Evolutionary conservation across 2,888 invertebrate species (phyloP).

Genomic region (Drosophila formosana): DNA sequence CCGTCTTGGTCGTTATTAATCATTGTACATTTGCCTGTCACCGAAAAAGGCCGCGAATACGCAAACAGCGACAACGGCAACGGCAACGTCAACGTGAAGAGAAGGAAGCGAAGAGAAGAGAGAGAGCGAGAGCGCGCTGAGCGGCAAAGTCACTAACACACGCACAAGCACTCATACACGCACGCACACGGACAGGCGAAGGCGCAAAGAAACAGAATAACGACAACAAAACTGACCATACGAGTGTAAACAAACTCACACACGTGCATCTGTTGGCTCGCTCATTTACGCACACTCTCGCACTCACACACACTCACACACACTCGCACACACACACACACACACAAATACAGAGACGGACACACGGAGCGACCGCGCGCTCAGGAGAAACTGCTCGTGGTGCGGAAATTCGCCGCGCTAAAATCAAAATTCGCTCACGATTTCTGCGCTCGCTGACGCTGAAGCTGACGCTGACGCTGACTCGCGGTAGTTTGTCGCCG

Average conservation of each 20-base stretch:
- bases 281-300: constrained; percentile 40
- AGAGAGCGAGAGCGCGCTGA: constrained; percentile 49
- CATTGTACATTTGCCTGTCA: constrained; percentile 85
- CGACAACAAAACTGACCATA: constrained; percentile 77
- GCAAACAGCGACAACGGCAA: constrained; percentile 51
- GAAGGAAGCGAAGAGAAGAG: constrained; percentile 2
- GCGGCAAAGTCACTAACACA: constrained; percentile 27
- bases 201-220: constrained; percentile 59
- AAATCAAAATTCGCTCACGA: constrained; percentile 82
- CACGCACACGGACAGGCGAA: constrained; percentile 35
- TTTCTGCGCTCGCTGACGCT: constrained; percentile 63
- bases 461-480: constrained; percentile 39
- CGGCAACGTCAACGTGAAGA: constrained; percentile 1
- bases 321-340: constrained; percentile 18
- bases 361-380: constrained; percentile 48
- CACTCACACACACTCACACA: constrained; percentile 23
- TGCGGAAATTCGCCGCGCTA: constrained; percentile 81
- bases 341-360: constrained; percentile 18
- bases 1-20: constrained; percentile 83
- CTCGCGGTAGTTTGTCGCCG: constrained; percentile 82
- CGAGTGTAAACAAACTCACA: constrained; percentile 67
- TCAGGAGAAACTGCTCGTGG: constrained; percentile 65
- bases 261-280: constrained; percentile 52
- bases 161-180: constrained; percentile 11
- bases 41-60: constrained; percentile 83